These are phyloP conservation scores for Pseudorectes ferrugineus DNA, from an alignment of 2,113 vertebrate genomes.

Conservation along the genomic window DNA sequence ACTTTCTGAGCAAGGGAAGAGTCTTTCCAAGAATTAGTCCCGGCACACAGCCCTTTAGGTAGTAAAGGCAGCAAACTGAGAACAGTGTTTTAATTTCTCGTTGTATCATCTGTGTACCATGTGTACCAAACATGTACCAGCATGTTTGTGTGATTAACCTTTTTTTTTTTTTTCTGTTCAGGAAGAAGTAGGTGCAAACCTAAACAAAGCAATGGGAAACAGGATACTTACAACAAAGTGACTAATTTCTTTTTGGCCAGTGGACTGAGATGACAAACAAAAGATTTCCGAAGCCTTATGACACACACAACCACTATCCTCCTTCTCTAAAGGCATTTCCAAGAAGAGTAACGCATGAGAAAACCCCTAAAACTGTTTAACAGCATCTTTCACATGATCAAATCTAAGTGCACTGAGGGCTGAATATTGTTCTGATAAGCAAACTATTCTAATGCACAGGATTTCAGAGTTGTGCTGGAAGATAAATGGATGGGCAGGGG, in stretches of 20 bases:
- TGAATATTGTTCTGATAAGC: neutral
- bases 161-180: neutral
- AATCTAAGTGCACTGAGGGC: neutral
- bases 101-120: neutral
- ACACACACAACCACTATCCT: neutral
- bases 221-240: neutral
- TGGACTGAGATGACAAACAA: neutral
- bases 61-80: neutral
- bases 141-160: neutral
- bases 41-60: neutral
- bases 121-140: neutral
- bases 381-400: neutral
- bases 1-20: neutral
- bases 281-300: neutral
- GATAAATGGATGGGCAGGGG: neutral
- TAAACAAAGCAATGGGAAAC: neutral
- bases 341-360: neutral
- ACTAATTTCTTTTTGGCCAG: constrained; percentile 18
- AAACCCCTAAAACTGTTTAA: neutral
- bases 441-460: neutral
- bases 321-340: neutral
- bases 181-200: neutral
- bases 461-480: neutral
- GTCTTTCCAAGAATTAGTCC: neutral
- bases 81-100: neutral